Evolutionary conservation across 1,140 invertebrate genomes (phyloP), one percentile per base, ranked within the genome.

Genomic region (Ips typographus): DNA sequence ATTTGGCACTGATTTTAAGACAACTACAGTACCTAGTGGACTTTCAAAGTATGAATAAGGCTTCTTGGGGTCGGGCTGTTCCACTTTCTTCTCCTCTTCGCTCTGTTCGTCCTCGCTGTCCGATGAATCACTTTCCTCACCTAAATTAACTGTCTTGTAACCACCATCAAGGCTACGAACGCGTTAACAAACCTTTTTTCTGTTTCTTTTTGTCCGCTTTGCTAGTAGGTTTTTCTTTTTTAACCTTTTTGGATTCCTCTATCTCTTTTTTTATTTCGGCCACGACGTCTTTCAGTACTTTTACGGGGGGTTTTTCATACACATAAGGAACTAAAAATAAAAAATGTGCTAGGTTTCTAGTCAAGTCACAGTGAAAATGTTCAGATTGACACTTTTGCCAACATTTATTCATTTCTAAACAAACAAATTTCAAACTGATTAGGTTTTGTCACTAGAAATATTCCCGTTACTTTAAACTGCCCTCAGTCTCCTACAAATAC

Each of bases 291-390:
- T 89, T 91, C 55, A 95, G 84, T 52, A 88, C 88, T 76, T 90
- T 89, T 4, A 91, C 80, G 0, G 92, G 91, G 2, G 91, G 91
- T 80, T 94, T 94, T 81, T 94, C 92, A 79, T 94, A 94, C n/a
- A 95, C 92, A 80, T 94, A 95, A 49, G 93, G 93, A 72, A 95
- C 77, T 60, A 36, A 49, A 40, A 59, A 40, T 40, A 49, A 49
- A 49, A 49, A 49, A 49, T 22, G 44, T 22, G 22, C 1, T 2
- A 47, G n/a, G 22, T 22, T 22, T 22, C 22, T 22, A 22, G 22
- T 22, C 22, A 22, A 22, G 22, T 22, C 22, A 22, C 22, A 22
- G 22, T 22, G 22, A 22, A 22, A 22, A 22, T 22, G 22, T 22
- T 22, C 22, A 22, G 22, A 22, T 22, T 22, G 22, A 22, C 22